A percentile compares a stretch with the other conserved stretches of the same genome.
Evolutionary conservation across 2,797 vertebrate genomes (phyloP).

Genomic region (Microchirus variegatus): DNA sequence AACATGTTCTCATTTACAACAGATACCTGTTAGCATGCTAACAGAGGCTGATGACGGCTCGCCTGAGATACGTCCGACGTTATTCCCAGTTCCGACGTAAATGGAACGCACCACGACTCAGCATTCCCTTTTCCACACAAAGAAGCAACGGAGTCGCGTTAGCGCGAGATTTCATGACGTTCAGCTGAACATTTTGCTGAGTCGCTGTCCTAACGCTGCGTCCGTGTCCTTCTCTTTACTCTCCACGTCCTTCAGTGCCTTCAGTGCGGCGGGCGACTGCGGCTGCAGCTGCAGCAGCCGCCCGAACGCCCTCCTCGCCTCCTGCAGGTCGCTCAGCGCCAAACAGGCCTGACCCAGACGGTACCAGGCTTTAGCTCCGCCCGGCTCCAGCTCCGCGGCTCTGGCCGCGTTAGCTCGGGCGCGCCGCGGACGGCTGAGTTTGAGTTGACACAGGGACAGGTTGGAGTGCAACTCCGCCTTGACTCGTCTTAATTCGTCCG

Average conservation of each 20-base stretch:
- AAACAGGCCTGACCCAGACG: slow-evolving; percentile 87
- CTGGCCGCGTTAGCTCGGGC: slow-evolving; percentile 84
- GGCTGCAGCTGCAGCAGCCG: slow-evolving; percentile 86
- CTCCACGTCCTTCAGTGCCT: slow-evolving; percentile 84
- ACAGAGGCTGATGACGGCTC: too few species aligned
- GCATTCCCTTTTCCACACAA: too few species aligned
- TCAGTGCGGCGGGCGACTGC: slow-evolving; percentile 83
- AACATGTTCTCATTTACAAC: too few species aligned
- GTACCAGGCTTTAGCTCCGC: slow-evolving; percentile 87
- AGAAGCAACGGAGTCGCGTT: too few species aligned
- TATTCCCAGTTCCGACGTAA: too few species aligned
- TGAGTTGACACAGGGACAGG: slow-evolving; percentile 89
- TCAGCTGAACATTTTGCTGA: slow-evolving; percentile 91
- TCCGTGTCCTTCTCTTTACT: slow-evolving; percentile 81
- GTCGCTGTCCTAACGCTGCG: slow-evolving; percentile 81
- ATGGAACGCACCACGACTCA: too few species aligned
- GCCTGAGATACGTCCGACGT: too few species aligned
- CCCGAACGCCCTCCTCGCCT: slow-evolving; percentile 82
- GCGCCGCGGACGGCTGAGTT: slow-evolving; percentile 79
- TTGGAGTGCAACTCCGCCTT: slow-evolving; percentile 89
- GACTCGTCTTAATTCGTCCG: slow-evolving; percentile 67
- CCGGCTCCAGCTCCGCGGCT: slow-evolving; percentile 83
- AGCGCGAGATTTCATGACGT: not conserved
- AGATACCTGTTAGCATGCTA: too few species aligned
- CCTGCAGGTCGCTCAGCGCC: slow-evolving; percentile 84